Percentiles rank a stretch among this genome's conserved stretches.
Conservation (phyloP, 30 jellyfish, hydroid and myxozoan genomes). For the Aurelia sp. region DNA sequence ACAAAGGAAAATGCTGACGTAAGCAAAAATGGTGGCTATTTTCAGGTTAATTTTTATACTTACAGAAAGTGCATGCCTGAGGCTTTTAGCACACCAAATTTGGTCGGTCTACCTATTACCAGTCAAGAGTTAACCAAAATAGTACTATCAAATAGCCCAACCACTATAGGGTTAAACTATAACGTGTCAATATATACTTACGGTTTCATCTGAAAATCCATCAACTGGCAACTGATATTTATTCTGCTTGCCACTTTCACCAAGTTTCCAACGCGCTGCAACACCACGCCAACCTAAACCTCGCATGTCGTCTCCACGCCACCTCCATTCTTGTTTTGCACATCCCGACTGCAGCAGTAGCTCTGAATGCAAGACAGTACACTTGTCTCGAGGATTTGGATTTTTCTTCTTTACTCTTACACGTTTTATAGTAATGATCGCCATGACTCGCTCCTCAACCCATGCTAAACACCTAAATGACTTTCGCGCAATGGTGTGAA, state of each 20-base stretch:
- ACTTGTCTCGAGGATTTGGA: neutral
- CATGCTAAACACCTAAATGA: neutral
- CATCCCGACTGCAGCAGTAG: constrained; percentile 1
- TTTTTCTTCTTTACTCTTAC: neutral
- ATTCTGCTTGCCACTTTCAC: constrained; percentile 9
- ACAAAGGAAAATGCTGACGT: no score
- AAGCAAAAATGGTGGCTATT: no score
- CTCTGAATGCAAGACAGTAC: constrained; percentile 3
- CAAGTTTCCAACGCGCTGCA: constrained; percentile 1
- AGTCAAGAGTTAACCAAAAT: neutral
- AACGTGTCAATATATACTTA: neutral
- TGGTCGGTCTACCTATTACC: neutral
- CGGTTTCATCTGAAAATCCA: constrained; percentile 4
- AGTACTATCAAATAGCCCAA: no score
- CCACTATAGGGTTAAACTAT: neutral
- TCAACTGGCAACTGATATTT: neutral
- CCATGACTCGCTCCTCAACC: neutral
- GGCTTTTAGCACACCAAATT: no score
- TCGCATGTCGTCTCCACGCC: constrained; percentile 15
- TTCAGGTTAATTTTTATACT: no score
- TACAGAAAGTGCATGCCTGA: no score
- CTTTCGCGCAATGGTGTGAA: no score
- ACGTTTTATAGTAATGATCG: neutral
- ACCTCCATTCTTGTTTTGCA: neutral
- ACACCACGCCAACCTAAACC: constrained; percentile 10